These are phyloP conservation scores for Melipona beecheii DNA, from an alignment of 2,888 invertebrate genomes.

Conservation along the genomic window DNA sequence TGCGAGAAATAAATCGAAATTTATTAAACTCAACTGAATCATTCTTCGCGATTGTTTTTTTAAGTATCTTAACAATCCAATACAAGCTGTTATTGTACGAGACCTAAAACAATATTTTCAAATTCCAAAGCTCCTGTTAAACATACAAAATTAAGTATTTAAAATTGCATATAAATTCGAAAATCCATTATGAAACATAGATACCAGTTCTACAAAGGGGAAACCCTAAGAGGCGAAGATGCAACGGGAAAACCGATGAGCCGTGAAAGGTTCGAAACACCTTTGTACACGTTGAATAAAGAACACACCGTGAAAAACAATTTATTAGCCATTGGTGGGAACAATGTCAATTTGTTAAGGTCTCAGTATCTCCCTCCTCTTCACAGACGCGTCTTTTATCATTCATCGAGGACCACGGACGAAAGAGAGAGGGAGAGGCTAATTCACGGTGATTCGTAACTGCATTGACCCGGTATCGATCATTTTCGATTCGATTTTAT, in stretches of 20 bases:
- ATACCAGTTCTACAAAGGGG: background rate
- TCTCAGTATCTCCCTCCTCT: conserved; percentile 55
- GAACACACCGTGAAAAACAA: conserved; percentile 63
- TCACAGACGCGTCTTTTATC: conserved; percentile 32
- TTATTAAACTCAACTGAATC: too few relatives aligned
- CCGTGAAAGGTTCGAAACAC: conserved; percentile 48
- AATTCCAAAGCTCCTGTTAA: background rate
- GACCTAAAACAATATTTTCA: background rate
- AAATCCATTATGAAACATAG: background rate
- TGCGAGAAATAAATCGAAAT: too few relatives aligned
- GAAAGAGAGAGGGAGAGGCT: conserved; percentile 42
- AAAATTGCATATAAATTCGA: background rate
- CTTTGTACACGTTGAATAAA: conserved; percentile 29
- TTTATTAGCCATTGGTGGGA: conserved; percentile 75
- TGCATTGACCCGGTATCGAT: conserved; percentile 72
- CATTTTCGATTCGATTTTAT: conserved; percentile 77
- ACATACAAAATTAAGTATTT: background rate
- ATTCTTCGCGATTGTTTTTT: too few relatives aligned
- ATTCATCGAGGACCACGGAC: conserved; percentile 30
- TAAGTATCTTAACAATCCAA: background rate
- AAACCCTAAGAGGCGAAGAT: background rate
- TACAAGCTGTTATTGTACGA: background rate
- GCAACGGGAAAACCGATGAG: conserved; percentile 38
- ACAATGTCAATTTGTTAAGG: conserved; percentile 74
- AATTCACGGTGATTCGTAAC: conserved; percentile 67